Percentiles rank a stretch among this genome's conserved stretches.
phyloP scores from a whole-genome alignment of 2,797 vertebrate species.

The Sebastes diaconus region DNA sequence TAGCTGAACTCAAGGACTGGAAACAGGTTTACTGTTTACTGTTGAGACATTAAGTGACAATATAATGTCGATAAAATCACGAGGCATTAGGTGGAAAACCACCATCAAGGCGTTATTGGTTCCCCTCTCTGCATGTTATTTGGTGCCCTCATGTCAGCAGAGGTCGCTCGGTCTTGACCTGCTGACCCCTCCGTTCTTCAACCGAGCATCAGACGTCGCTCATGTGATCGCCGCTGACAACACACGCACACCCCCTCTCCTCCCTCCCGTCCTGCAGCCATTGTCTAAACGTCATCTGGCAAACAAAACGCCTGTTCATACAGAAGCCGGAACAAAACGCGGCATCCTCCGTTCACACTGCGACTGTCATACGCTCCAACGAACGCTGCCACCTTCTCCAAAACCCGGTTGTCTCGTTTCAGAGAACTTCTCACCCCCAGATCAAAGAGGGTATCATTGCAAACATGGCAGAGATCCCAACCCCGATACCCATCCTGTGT shows the following conservation, averaged over 20 bases:
- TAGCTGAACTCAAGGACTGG: too few species aligned
- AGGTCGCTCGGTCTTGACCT: slow-evolving; percentile 67
- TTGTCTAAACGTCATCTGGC: slow-evolving; percentile 75
- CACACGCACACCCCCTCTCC: not conserved
- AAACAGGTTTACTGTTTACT: not conserved
- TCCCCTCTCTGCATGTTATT: slow-evolving; percentile 20
- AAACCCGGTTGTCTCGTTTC: slow-evolving; percentile 24
- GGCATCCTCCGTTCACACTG: slow-evolving; percentile 72
- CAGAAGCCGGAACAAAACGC: slow-evolving; percentile 71
- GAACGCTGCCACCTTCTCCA: slow-evolving; percentile 55
- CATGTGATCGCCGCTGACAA: slow-evolving; percentile 43
- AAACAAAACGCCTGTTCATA: slow-evolving; percentile 76
- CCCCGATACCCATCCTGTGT: slow-evolving; percentile 48
- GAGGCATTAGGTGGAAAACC: slow-evolving; percentile 26
- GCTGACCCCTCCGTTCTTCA: slow-evolving; percentile 67
- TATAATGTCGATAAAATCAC: not conserved
- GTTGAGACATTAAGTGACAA: not conserved
- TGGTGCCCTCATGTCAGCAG: slow-evolving; percentile 44
- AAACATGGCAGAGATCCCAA: slow-evolving; percentile 75
- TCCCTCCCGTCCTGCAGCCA: slow-evolving; percentile 47
- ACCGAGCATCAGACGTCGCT: slow-evolving; percentile 62
- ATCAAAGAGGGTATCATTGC: slow-evolving; percentile 77
- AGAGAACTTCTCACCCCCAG: slow-evolving; percentile 73
- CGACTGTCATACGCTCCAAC: slow-evolving; percentile 65
- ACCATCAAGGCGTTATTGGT: slow-evolving; percentile 2